Conservation (phyloP, 2,888 invertebrate genomes). For the Eulithis prunata region DNA sequence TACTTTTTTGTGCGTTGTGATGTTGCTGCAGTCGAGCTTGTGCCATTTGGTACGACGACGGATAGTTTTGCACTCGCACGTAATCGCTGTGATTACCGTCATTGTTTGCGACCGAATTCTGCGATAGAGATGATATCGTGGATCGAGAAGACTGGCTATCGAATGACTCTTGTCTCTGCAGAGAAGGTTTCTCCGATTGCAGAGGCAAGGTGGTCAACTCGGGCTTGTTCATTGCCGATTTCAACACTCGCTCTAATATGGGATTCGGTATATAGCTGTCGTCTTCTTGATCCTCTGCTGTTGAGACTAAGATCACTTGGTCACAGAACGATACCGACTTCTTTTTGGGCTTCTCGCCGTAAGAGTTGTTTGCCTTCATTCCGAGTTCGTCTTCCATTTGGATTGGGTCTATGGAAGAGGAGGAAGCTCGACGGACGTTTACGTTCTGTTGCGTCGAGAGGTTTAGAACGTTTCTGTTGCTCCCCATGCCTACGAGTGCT, state of each 20-base stretch:
- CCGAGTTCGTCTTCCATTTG: conserved; percentile 76
- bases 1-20: conserved; percentile 66
- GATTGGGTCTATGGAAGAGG: conserved; percentile 74
- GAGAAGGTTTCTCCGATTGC: conserved; percentile 76
- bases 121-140: conserved; percentile 78
- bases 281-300: conserved; percentile 95
- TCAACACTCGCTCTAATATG: conserved; percentile 92
- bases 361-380: conserved; percentile 64
- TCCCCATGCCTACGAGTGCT: conserved; percentile 73
- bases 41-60: conserved; percentile 66
- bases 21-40: conserved; percentile 69
- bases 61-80: conserved; percentile 69
- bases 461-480: conserved; percentile 77
- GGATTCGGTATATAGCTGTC: conserved; percentile 96
- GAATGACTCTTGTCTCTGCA: conserved; percentile 79
- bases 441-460: conserved; percentile 72
- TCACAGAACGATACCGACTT: conserved; percentile 98
- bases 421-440: conserved; percentile 69
- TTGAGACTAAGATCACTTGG: conserved; percentile 96
- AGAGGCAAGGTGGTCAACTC: conserved; percentile 83
- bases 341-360: conserved; percentile 89
- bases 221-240: conserved; percentile 91
- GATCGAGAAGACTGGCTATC: conserved; percentile 81
- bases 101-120: conserved; percentile 67
- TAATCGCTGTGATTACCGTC: conserved; percentile 71